phyloP scores from a whole-genome alignment of 1,140 invertebrate species.

The Pseudomyrmex flavicornis region DNA sequence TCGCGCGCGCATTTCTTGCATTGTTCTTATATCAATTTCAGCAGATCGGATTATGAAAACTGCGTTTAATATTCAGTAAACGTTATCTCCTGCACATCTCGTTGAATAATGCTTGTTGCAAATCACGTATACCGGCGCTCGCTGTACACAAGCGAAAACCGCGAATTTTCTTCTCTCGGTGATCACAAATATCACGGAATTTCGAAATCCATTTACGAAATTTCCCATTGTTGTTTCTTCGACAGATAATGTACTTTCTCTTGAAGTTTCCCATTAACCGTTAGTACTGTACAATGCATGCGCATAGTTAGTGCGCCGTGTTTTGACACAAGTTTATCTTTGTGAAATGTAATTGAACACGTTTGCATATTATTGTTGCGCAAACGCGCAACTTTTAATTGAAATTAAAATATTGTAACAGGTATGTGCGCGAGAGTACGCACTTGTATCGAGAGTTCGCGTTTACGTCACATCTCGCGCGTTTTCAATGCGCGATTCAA shows the following conservation, averaged over 20 bases:
- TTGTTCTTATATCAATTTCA: background rate
- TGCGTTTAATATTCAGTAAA: slow-evolving; percentile 14
- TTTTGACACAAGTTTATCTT: slow-evolving; percentile 26
- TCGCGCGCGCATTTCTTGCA: background rate
- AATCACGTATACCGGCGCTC: background rate
- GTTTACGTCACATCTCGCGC: no score
- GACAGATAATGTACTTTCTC: background rate
- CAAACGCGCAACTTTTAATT: no score
- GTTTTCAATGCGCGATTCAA: no score
- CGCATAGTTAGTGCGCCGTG: slow-evolving; percentile 15
- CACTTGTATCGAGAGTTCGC: slow-evolving; percentile 19
- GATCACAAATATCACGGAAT: background rate
- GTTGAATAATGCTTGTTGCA: background rate
- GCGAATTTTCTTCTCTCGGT: background rate
- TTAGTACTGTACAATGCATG: background rate
- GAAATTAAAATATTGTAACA: no score
- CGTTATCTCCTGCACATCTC: background rate
- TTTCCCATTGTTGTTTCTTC: slow-evolving; percentile 13
- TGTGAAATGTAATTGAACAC: slow-evolving; percentile 30
- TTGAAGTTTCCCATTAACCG: slow-evolving; percentile 10
- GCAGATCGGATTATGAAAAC: background rate
- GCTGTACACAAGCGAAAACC: background rate
- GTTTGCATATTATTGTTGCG: background rate
- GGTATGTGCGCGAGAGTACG: background rate
- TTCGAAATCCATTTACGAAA: background rate